A percentile compares a stretch with the other conserved stretches of the same genome.
Conservation (phyloP, 2,888 invertebrate genomes). For the Stomorhina lunata region DNA sequence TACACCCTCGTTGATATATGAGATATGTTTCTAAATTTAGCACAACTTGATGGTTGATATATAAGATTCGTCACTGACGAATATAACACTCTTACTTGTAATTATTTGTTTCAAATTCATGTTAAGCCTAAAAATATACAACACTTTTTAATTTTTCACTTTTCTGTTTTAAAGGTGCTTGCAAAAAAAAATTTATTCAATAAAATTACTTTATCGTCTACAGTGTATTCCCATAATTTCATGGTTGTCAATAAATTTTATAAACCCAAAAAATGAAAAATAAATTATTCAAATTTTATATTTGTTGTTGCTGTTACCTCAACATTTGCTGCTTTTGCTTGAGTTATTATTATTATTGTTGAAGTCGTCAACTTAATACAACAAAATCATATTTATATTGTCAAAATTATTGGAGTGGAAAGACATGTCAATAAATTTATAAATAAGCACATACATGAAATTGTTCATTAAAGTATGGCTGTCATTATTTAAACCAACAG, state of each 20-base stretch:
- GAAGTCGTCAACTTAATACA: conserved; percentile 15
- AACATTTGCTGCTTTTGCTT: neutral
- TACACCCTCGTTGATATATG: too few species aligned
- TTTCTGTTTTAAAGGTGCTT: too few species aligned
- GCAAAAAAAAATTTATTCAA: too few species aligned
- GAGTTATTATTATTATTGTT: neutral
- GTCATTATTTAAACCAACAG: too few species aligned
- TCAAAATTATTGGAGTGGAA: conserved; percentile 51
- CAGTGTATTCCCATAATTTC: conserved; percentile 2
- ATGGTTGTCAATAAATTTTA: neutral
- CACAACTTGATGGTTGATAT: too few species aligned
- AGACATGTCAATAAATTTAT: conserved; percentile 36
- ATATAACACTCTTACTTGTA: too few species aligned
- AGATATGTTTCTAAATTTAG: too few species aligned
- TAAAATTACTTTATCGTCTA: neutral
- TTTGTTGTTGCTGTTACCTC: neutral
- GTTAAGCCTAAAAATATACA: too few species aligned
- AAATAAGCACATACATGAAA: neutral
- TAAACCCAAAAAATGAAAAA: neutral
- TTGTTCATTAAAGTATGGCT: neutral
- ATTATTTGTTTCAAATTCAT: too few species aligned
- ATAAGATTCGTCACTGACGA: too few species aligned
- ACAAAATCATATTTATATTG: conserved; percentile 44
- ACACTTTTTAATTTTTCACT: too few species aligned
- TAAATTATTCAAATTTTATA: conserved; percentile 23